Evolutionary conservation across 2,888 invertebrate species (phyloP), one percentile per base, ranked within the genome.

Genomic region (Synanthedon myopaeformis): DNA sequence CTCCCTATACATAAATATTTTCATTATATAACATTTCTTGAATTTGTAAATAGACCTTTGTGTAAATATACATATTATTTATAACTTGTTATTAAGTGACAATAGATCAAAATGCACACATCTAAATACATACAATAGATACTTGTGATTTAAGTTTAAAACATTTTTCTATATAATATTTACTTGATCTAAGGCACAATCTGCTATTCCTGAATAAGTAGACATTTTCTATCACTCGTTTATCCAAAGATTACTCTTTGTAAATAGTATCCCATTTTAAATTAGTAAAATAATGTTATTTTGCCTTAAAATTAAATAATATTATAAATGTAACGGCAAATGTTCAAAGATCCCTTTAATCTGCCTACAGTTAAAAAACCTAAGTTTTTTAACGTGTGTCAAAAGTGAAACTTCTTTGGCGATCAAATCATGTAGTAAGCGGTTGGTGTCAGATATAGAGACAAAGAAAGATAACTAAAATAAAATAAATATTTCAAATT

Each of bases 111-210:
- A 76, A 75, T 71, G 67, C 75, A 79, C 78, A 76, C 75, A 66
- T 74, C 67, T 76, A 76, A 76, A 74, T 66, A 70, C 63, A 13
- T 45, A 23, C 13, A 45, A 45, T 59, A 61, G 61, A 64, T 57
- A 59, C 57, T 62, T 59, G 58, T 49, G 67, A 67, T 63, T 67
- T 64, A 64, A 65, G 70, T 74, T 67, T 64, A 74, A 75, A 70
- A 71, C 62, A 62, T 56, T 54, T 60, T 41, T 54, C 51, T 54
- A 23, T 52, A 64, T 65, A 69, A 73, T 72, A 23, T 5, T 23
- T 76, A 79, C 49, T 76, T 79, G 75, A 76, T 82, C 85, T 85
- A 86, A 87, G 86, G 86, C 86, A 87, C 86, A 80, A 83, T 81
- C 74, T 70, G 73, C 81, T 81, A 82, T 67, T 70, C 67, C 70